phyloP scores from a whole-genome alignment of 1,140 invertebrate genomes.

The Leguminivora glycinivorella region DNA sequence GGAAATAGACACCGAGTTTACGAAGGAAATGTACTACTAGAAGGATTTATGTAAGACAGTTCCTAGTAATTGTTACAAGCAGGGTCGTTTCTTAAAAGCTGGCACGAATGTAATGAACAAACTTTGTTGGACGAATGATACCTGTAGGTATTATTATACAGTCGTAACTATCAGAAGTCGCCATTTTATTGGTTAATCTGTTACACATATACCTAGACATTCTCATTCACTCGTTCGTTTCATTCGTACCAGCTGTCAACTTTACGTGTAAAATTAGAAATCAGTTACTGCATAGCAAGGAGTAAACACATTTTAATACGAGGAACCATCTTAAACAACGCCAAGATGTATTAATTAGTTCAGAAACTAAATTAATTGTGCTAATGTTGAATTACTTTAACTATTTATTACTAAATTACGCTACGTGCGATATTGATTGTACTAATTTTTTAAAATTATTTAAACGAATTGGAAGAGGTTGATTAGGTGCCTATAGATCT shows the following conservation, averaged over 20 bases:
- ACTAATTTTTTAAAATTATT: conserved; percentile 51
- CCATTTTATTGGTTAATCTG: no score
- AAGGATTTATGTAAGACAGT: conserved; percentile 1
- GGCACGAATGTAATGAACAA: no score
- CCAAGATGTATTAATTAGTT: not conserved
- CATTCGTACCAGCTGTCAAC: no score
- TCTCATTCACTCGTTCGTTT: no score
- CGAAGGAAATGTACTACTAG: conserved; percentile 7
- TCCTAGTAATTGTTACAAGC: not conserved
- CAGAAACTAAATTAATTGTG: conserved; percentile 19
- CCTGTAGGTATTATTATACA: no score
- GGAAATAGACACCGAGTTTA: conserved; percentile 38
- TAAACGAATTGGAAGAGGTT: conserved; percentile 47
- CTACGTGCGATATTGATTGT: conserved; percentile 46
- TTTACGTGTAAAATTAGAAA: no score
- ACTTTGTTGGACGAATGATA: no score
- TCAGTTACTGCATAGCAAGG: no score
- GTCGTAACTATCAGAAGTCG: no score
- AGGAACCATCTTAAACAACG: not conserved
- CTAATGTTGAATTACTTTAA: conserved; percentile 13
- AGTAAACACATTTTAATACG: not conserved
- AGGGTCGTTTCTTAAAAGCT: not conserved
- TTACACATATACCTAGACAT: no score
- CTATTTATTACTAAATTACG: conserved; percentile 8
- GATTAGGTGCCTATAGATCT: conserved; percentile 43